phyloP scores from a whole-genome alignment of 2,888 invertebrate genomes.

The Volucella bombylans region DNA sequence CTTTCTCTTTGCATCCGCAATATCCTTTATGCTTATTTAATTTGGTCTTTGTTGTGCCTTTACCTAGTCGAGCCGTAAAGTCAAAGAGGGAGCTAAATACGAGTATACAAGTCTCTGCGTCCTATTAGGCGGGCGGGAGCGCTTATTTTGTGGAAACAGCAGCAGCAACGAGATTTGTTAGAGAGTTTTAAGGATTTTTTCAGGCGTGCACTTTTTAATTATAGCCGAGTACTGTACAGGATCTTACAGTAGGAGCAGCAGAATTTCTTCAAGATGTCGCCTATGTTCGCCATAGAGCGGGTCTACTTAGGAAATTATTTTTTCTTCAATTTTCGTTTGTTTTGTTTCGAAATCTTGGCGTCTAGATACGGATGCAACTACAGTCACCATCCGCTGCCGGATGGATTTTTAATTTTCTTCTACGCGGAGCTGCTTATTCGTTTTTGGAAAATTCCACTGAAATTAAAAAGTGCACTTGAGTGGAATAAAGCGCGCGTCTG shows the following conservation, averaged over 20 bases:
- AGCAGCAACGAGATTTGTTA: slow-evolving; percentile 43
- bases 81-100: slow-evolving; percentile 59
- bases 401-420: slow-evolving; percentile 21
- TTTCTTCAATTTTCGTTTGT: neutral
- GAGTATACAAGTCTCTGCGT: too few relatives aligned
- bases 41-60: slow-evolving; percentile 52
- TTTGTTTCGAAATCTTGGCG: neutral
- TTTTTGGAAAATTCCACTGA: neutral
- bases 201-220: slow-evolving; percentile 66
- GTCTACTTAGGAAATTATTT: neutral
- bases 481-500: slow-evolving; percentile 12
- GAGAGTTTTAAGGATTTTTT: slow-evolving; percentile 34
- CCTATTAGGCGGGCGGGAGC: slow-evolving; percentile 8
- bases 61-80: slow-evolving; percentile 50
- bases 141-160: slow-evolving; percentile 41
- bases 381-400: neutral
- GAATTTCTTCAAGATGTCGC: neutral
- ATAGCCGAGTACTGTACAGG: slow-evolving; percentile 18
- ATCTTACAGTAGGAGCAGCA: slow-evolving; percentile 31
- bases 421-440: neutral
- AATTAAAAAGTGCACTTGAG: slow-evolving; percentile 1
- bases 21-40: slow-evolving; percentile 56
- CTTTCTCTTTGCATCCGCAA: slow-evolving; percentile 28
- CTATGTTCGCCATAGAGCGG: neutral
- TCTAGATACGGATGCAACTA: neutral